Conservation (phyloP, 2,888 invertebrate genomes). For the Rhaphigaster nebulosa region DNA sequence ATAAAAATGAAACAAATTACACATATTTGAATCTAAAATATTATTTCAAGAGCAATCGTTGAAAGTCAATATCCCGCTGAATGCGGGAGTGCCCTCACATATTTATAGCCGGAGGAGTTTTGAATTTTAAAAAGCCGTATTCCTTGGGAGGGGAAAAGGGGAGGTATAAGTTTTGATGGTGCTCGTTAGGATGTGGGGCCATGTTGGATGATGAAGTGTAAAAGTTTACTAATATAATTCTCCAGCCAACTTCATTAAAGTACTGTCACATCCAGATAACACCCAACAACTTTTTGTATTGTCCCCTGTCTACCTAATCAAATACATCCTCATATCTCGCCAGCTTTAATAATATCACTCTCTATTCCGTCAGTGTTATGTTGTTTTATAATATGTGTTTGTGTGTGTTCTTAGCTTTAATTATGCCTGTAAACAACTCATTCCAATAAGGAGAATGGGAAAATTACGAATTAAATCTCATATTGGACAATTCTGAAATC, state of each 20-base stretch:
- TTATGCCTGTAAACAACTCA: neutral
- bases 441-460: neutral
- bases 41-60: neutral
- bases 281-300: slow-evolving; percentile 58
- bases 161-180: slow-evolving; percentile 19
- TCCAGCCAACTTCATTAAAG: slow-evolving; percentile 58
- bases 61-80: neutral
- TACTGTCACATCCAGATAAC: slow-evolving; percentile 57
- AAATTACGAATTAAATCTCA: neutral
- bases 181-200: slow-evolving; percentile 32
- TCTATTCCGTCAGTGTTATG: neutral
- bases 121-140: slow-evolving; percentile 48
- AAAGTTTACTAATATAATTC: slow-evolving; percentile 60
- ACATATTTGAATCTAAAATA: neutral
- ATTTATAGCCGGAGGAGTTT: slow-evolving; percentile 33
- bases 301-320: slow-evolving; percentile 49
- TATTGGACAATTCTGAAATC: neutral
- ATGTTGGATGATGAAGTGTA: slow-evolving; percentile 57
- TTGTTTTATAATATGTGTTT: neutral
- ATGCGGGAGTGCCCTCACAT: neutral
- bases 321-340: slow-evolving; percentile 29
- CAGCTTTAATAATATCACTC: slow-evolving; percentile 36
- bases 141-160: neutral
- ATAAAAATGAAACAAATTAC: neutral
- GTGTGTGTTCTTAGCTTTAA: neutral